Base-by-base conservation (phyloP, 2,113 vertebrate species). In the Ceyx margarethae region DNA sequence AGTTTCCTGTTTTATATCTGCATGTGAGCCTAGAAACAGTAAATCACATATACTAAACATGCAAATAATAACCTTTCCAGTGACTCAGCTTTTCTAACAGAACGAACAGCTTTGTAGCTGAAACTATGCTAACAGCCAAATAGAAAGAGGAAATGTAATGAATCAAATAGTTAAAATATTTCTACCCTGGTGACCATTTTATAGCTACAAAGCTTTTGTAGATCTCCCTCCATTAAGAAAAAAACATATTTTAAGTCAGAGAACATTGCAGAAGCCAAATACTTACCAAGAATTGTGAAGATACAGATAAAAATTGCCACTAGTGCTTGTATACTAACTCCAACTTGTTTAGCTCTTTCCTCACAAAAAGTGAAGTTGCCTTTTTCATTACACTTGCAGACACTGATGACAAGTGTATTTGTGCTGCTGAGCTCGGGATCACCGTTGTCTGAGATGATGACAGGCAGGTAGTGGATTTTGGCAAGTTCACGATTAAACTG, bases 201-300 rank as follows among this genome's bases (percentile, higher is more conserved):
- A 74, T 13, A 85, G 67, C 28, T 45, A 68, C 53, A 68, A 50
- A 81, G 15, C 25, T 93, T 76, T 46, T 61, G 51, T 33, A 67
- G 22, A 26, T 35, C 71, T 64, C 29, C 25, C 71, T 64, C 29
- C 25, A 6, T 56, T 82, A 71, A 82, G 46, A 42, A 61, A 78
- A 64, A 90, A 54, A 3, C 17, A 12, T 19, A 5, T 17, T 56
- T 66, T 9, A 48, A 22, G 10, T 29, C 48, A 64, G 21, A 84
- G 42, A 71, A 20, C 17, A 12, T 42, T 33, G 64, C 50, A 31
- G 10, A 81, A 54, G 31, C 15, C 61, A 35, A 37, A 13, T 62
- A 95, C 98, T 95, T 96, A 99, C 99, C 98, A 60, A 98, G 93
- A 73, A 99, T 98, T 72, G 98, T 98, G 84, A 99, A 94, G 75